Evolutionary conservation across 2,797 vertebrate species (phyloP).

Genomic region (Alauda arvensis): DNA sequence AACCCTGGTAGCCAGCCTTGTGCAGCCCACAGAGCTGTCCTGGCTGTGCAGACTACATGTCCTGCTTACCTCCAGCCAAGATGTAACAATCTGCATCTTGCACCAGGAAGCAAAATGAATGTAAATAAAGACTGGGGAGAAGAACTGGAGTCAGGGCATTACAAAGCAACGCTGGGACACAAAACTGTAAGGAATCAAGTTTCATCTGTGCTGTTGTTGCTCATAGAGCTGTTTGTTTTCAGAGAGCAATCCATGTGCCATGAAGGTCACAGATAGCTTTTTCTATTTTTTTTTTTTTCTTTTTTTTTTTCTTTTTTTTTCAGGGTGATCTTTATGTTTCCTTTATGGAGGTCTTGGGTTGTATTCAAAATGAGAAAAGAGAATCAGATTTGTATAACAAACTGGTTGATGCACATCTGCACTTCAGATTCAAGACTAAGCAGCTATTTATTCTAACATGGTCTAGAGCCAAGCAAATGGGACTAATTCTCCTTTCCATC

Average conservation of each 20-base stretch:
- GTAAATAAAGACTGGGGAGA: neutral
- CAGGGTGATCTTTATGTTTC: neutral
- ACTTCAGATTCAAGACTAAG: neutral
- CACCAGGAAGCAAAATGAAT: neutral
- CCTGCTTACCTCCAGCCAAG: neutral
- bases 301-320: neutral
- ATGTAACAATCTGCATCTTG: neutral
- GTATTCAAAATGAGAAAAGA: neutral
- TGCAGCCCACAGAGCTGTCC: neutral
- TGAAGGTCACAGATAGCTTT: neutral
- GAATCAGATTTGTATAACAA: constrained; percentile 23
- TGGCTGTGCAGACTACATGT: neutral
- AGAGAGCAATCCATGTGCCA: neutral
- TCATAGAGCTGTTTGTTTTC: neutral
- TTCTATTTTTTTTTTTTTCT: no score
- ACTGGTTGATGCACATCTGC: neutral
- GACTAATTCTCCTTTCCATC: neutral
- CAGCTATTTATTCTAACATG: neutral
- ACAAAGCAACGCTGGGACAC: neutral
- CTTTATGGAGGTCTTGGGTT: neutral
- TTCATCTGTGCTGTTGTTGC: neutral
- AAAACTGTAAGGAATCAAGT: neutral
- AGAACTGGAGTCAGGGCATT: neutral
- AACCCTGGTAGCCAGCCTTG: neutral
- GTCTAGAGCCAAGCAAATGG: neutral